phyloP scores from a whole-genome alignment of 2,113 vertebrate species.

The Cariama cristata region DNA sequence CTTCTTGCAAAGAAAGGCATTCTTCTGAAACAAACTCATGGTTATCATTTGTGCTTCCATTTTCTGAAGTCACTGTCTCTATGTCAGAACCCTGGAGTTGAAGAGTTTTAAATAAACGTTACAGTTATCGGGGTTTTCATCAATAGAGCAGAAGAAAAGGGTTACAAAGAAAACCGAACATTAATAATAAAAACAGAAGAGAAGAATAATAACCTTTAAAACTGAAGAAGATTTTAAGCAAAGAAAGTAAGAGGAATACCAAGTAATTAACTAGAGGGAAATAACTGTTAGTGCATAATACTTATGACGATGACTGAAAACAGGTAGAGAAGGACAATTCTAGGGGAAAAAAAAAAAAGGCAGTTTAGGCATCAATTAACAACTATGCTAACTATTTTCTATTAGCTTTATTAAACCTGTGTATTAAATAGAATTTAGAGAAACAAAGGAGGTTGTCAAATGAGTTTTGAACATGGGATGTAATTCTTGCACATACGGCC shows the following conservation, averaged over 20 bases:
- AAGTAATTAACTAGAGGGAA: neutral
- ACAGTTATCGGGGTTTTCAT: neutral
- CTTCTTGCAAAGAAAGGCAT: conserved; percentile 60
- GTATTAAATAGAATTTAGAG: neutral
- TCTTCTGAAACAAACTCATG: conserved; percentile 60
- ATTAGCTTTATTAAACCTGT: neutral
- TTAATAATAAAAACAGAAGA: neutral
- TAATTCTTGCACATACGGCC: neutral
- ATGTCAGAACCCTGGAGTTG: conserved; percentile 88
- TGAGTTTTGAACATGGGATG: neutral
- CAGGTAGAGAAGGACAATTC: neutral
- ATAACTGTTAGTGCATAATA: neutral
- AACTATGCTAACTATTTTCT: neutral
- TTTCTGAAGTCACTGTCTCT: conserved; percentile 84
- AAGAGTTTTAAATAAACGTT: neutral
- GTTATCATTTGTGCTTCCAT: conserved; percentile 59
- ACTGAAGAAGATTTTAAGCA: neutral
- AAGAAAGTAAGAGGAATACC: neutral
- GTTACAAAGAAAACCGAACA: neutral
- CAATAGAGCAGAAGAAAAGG: neutral
- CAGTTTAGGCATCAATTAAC: neutral
- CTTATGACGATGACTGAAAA: neutral
- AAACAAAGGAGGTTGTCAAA: neutral
- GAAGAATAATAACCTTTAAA: neutral
- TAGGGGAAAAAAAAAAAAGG: fast-evolving